phyloP scores from a whole-genome alignment of 2,113 vertebrate species.

The Trematomus loennbergii region DNA sequence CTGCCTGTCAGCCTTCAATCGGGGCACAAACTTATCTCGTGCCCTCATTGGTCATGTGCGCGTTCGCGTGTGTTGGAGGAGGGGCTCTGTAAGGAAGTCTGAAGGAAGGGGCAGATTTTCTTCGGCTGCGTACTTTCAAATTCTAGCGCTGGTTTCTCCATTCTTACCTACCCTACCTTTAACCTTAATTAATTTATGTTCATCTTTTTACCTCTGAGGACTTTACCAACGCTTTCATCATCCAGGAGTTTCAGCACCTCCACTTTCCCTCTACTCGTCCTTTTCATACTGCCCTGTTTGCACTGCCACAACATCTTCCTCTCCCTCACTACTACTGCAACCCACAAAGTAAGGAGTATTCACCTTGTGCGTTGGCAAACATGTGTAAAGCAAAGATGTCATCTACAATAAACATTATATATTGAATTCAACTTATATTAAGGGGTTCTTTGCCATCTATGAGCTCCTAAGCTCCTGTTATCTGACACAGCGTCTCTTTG shows the following conservation, averaged over 20 bases:
- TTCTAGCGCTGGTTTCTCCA: too few species aligned
- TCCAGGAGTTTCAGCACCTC: conserved; percentile 1
- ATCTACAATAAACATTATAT: not conserved
- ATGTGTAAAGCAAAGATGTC: conserved; percentile 8
- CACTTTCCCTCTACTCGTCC: not conserved
- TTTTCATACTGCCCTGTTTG: not conserved
- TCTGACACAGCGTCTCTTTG: conserved; percentile 11
- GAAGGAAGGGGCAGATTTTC: too few species aligned
- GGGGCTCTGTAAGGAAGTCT: too few species aligned
- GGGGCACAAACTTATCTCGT: too few species aligned
- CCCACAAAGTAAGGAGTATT: not conserved
- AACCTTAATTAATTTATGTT: not conserved
- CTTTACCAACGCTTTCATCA: not conserved
- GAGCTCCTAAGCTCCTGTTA: not conserved
- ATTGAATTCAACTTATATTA: too few species aligned
- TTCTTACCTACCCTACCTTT: too few species aligned
- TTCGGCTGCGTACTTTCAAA: too few species aligned
- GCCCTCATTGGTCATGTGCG: too few species aligned
- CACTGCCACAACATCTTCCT: conserved; percentile 2
- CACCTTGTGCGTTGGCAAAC: not conserved
- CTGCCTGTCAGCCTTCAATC: too few species aligned
- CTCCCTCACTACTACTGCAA: not conserved
- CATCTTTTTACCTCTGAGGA: not conserved
- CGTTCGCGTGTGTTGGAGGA: too few species aligned
- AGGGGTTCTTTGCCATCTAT: not conserved